phyloP scores from a whole-genome alignment of 2,797 vertebrate genomes.

The Zalophus californianus region DNA sequence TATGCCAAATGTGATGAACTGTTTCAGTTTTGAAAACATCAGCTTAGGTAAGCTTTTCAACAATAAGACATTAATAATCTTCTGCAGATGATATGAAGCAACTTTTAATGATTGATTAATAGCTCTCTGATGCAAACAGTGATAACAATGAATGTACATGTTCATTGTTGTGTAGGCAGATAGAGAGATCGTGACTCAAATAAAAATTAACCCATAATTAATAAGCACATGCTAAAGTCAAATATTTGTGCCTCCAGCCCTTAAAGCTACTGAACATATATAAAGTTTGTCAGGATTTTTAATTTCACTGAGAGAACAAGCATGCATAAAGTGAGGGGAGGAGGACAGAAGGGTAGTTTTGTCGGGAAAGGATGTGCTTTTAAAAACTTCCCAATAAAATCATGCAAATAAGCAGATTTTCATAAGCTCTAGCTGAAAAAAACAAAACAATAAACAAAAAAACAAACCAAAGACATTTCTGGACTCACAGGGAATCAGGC shows the following conservation, averaged over 20 bases:
- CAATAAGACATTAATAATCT: conserved; percentile 88
- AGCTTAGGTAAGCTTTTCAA: conserved; percentile 93
- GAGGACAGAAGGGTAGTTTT: not conserved
- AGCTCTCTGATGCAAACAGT: conserved; percentile 82
- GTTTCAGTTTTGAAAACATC: conserved; percentile 93
- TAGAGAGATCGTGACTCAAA: conserved; percentile 78
- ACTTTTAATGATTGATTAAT: conserved; percentile 89
- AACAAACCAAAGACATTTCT: not conserved
- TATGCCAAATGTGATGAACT: conserved; percentile 96
- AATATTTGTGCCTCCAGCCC: conserved; percentile 75
- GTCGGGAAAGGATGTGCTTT: conserved; percentile 21
- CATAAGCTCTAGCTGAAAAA: not conserved
- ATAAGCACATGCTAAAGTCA: conserved; percentile 79
- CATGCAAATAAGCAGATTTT: conserved; percentile 57
- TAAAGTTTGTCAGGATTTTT: conserved; percentile 63
- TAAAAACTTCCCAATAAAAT: conserved; percentile 19
- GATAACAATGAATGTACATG: conserved; percentile 86
- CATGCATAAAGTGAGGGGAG: conserved; percentile 1
- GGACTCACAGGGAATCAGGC: not conserved
- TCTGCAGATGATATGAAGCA: conserved; percentile 86
- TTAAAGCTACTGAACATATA: conserved; percentile 56
- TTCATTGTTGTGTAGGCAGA: conserved; percentile 84
- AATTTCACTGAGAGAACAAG: conserved; percentile 66
- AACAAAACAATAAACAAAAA: not conserved
- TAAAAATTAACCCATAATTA: conserved; percentile 83